Conservation (phyloP, 2,797 vertebrate species). For the Merluccius polli region DNA sequence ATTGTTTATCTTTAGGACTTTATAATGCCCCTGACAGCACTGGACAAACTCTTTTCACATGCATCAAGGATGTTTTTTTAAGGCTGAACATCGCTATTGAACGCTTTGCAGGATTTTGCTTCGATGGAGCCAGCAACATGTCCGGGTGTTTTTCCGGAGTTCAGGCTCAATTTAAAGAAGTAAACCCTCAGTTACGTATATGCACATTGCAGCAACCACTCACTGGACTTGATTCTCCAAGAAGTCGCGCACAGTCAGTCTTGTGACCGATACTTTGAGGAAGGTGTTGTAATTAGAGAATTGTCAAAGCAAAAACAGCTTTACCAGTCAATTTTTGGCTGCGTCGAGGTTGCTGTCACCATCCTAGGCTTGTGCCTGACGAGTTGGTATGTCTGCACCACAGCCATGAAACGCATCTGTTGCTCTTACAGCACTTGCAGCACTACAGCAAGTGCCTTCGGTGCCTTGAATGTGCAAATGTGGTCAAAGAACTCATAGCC, state of each 20-base stretch:
- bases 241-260: background rate
- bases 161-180: background rate
- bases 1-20: background rate
- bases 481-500: no score
- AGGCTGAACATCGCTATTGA: background rate
- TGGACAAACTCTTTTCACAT: background rate
- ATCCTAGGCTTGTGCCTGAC: no score
- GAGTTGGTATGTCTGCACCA: no score
- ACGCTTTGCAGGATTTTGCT: background rate
- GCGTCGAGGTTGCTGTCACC: no score
- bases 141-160: background rate
- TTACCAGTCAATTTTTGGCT: no score
- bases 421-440: no score
- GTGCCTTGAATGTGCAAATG: no score
- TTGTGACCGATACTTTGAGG: background rate
- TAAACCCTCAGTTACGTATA: background rate
- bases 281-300: no score
- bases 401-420: no score
- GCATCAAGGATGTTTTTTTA: background rate
- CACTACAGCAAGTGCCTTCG: no score
- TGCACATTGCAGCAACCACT: background rate
- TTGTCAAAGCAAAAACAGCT: no score
- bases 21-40: conserved; percentile 1
- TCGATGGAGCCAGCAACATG: background rate
- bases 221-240: background rate